These are phyloP conservation scores for Cinara cedri DNA, from an alignment of 2,888 invertebrate genomes.

Conservation along the genomic window DNA sequence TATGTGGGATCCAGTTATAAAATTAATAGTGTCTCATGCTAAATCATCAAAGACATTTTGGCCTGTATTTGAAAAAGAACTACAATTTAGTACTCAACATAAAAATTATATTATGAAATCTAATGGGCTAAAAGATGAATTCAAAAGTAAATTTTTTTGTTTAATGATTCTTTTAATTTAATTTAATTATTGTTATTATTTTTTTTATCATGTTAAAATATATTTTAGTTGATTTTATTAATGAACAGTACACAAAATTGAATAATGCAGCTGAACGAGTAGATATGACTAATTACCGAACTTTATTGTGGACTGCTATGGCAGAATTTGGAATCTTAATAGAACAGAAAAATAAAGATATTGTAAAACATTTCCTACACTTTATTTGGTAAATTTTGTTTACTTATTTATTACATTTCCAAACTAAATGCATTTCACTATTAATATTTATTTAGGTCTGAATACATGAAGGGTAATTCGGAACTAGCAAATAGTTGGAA, in stretches of 20 bases:
- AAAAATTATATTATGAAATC: conserved; percentile 41
- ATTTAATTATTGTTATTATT: neutral
- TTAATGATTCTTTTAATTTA: neutral
- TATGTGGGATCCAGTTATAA: conserved; percentile 83
- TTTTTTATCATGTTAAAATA: neutral
- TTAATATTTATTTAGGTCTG: conserved; percentile 63
- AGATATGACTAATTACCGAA: conserved; percentile 78
- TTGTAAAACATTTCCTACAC: conserved; percentile 68
- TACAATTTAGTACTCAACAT: conserved; percentile 62
- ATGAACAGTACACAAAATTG: conserved; percentile 61
- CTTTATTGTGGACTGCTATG: conserved; percentile 74
- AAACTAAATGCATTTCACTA: conserved; percentile 60
- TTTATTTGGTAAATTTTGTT: conserved; percentile 70
- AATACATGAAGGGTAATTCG: conserved; percentile 70
- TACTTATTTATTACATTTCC: conserved; percentile 10
- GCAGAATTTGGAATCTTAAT: conserved; percentile 32
- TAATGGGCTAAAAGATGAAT: conserved; percentile 49
- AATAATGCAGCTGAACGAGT: conserved; percentile 67
- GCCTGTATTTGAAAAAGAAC: conserved; percentile 71
- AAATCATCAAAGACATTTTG: conserved; percentile 73
- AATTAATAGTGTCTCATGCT: conserved; percentile 78
- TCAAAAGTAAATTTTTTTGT: conserved; percentile 44
- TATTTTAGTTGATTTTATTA: conserved; percentile 61
- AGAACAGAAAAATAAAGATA: conserved; percentile 40
- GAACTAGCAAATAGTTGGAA: conserved; percentile 68